Evolutionary conservation across 2,113 vertebrate genomes (phyloP).

Genomic region (Crypturellus undulatus): DNA sequence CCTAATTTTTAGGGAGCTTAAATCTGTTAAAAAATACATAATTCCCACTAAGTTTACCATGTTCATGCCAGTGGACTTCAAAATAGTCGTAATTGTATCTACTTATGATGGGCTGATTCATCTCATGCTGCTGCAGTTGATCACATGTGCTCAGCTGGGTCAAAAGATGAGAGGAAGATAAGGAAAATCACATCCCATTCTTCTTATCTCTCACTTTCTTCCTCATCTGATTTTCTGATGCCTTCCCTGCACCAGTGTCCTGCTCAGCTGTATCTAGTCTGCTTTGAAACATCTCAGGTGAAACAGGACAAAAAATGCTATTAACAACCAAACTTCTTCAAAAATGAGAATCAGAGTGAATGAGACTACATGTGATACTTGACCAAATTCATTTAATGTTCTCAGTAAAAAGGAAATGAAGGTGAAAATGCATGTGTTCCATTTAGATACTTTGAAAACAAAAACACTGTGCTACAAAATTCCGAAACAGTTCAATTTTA

Average conservation of each 20-base stretch:
- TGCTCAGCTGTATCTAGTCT: neutral
- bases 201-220: neutral
- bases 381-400: neutral
- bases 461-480: neutral
- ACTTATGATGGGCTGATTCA: neutral
- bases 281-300: neutral
- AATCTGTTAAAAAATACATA: neutral
- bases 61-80: neutral
- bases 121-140: neutral
- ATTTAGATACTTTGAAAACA: neutral
- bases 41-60: accelerated
- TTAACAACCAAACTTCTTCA: neutral
- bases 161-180: neutral
- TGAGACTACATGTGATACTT: neutral
- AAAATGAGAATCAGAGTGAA: neutral
- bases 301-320: neutral
- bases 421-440: neutral
- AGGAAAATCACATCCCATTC: neutral
- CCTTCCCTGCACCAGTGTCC: neutral
- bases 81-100: neutral
- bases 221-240: neutral
- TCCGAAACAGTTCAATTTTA: neutral
- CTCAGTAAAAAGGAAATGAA: neutral
- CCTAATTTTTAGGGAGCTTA: neutral
- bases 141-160: neutral